phyloP scores from a whole-genome alignment of 2,797 vertebrate genomes.

The Synanceia verrucosa region DNA sequence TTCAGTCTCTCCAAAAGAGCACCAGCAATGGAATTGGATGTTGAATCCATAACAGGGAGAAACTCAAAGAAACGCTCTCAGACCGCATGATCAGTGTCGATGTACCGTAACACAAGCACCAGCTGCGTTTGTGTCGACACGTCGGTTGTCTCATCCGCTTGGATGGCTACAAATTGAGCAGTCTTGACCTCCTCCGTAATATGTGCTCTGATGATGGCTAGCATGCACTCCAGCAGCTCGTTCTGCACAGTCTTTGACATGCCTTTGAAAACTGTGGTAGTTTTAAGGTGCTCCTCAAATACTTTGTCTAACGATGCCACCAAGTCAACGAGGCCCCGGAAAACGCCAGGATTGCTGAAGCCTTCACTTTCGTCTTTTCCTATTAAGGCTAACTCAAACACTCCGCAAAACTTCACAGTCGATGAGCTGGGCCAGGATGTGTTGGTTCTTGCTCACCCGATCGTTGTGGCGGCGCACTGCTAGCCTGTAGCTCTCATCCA shows the following conservation, averaged over 20 bases:
- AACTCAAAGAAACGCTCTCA: constrained; percentile 33
- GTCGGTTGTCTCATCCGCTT: constrained; percentile 27
- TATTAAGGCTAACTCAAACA: no score
- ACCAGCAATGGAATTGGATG: neutral
- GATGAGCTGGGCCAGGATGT: no score
- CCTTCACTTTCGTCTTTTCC: no score
- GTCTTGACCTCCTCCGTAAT: constrained; percentile 12
- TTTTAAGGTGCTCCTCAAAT: constrained; percentile 5
- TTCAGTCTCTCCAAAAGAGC: no score
- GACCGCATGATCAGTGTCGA: neutral
- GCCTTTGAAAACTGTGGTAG: constrained; percentile 3
- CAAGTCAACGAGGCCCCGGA: no score
- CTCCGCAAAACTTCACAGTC: no score
- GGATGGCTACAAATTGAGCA: neutral
- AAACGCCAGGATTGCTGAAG: no score
- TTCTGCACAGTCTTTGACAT: neutral
- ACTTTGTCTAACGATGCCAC: no score
- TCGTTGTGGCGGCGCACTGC: no score
- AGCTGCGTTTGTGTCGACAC: constrained; percentile 25
- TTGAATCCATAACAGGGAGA: neutral
- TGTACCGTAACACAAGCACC: constrained; percentile 29
- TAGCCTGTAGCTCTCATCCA: constrained; percentile 2
- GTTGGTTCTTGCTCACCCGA: no score
- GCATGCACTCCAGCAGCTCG: constrained; percentile 19
- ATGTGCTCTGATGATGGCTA: constrained; percentile 7